Evolutionary conservation across 2,113 vertebrate genomes (phyloP).

Genomic region (Corythornis vintsioides): DNA sequence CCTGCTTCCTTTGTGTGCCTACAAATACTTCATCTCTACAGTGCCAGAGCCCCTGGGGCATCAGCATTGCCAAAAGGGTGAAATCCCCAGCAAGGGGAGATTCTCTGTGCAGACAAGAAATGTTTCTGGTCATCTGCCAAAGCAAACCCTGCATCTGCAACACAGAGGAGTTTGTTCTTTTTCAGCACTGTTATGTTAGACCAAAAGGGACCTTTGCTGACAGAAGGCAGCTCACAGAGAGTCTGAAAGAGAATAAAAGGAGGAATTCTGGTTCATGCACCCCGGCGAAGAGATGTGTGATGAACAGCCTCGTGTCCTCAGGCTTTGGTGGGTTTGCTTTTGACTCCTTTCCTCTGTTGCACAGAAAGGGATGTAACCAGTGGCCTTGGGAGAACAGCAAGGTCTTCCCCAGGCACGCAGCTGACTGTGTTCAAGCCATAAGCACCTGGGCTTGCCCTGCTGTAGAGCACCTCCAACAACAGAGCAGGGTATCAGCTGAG

Average conservation of each 20-base stretch:
- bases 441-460: background rate
- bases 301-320: background rate
- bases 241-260: background rate
- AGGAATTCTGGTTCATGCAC: background rate
- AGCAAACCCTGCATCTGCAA: background rate
- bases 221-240: background rate
- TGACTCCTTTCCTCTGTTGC: background rate
- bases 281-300: background rate
- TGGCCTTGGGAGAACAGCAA: background rate
- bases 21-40: background rate
- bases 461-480: background rate
- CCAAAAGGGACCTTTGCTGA: background rate
- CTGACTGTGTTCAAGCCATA: background rate
- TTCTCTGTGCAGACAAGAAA: background rate
- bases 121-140: background rate
- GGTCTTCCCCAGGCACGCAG: background rate
- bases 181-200: background rate
- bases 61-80: background rate
- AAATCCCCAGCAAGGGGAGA: background rate
- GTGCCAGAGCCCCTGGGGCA: background rate
- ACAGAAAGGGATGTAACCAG: background rate
- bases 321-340: background rate
- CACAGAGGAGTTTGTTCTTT: background rate
- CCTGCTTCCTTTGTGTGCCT: background rate
- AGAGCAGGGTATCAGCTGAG: background rate